These are phyloP conservation scores for Phocides pigmalion DNA, from an alignment of 1,140 invertebrate genomes.

Conservation along the genomic window DNA sequence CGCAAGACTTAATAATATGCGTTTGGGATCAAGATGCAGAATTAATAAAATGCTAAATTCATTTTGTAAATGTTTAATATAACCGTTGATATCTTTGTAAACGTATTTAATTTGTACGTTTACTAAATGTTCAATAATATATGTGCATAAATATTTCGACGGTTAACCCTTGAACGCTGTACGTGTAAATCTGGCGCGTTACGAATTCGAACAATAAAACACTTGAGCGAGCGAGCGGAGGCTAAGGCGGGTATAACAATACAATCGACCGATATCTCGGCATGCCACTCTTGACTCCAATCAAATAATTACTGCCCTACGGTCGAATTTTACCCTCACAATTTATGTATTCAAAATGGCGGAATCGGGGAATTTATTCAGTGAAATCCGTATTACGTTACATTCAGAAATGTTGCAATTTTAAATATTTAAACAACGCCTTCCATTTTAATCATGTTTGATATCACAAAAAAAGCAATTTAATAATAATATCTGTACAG, in stretches of 20 bases:
- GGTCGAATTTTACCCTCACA: constrained; percentile 66
- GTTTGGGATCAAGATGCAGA: constrained; percentile 29
- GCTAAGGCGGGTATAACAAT: constrained; percentile 65
- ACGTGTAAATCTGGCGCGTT: constrained; percentile 69
- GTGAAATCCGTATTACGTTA: constrained; percentile 14
- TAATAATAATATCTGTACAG: constrained; percentile 24
- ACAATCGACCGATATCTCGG: constrained; percentile 66
- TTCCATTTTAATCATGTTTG: background rate
- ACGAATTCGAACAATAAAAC: constrained; percentile 65
- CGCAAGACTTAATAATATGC: constrained; percentile 66
- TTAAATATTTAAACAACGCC: background rate
- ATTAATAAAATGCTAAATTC: constrained; percentile 1
- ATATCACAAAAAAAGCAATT: background rate
- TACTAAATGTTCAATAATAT: constrained; percentile 33
- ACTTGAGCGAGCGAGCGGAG: constrained; percentile 52
- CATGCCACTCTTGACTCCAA: constrained; percentile 80
- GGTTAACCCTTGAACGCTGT: constrained; percentile 74
- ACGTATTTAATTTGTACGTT: constrained; percentile 15
- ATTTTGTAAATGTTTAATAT: constrained; percentile 4
- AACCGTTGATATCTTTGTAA: constrained; percentile 3
- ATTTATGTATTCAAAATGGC: constrained; percentile 80
- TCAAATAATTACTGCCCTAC: constrained; percentile 81
- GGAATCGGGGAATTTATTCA: constrained; percentile 39
- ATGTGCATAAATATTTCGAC: constrained; percentile 54
- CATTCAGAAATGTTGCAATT: background rate